These are phyloP conservation scores for Drosophila rufa DNA, from an alignment of 1,140 invertebrate species.

Conservation along the genomic window DNA sequence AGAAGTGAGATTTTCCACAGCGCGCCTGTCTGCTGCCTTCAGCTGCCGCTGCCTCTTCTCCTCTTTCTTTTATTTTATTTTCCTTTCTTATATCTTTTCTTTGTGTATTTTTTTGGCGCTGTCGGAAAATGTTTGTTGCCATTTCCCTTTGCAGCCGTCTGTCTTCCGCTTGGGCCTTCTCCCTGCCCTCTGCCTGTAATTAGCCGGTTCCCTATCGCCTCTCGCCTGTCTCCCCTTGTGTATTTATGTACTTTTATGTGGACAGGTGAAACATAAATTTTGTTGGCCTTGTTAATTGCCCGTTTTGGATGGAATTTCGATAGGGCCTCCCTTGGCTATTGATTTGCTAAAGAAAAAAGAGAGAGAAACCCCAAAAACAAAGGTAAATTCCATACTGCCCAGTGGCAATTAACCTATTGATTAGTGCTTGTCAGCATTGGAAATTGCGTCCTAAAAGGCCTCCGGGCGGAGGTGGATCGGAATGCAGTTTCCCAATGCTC, in stretches of 20 bases:
- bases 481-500: constrained; percentile 32
- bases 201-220: constrained; percentile 62
- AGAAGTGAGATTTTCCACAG: constrained; percentile 85
- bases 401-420: constrained; percentile 58
- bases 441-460: constrained; percentile 46
- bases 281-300: constrained; percentile 80
- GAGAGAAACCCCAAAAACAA: constrained; percentile 35
- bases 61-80: constrained; percentile 14
- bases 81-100: constrained; percentile 10
- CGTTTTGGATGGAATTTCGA: constrained; percentile 63
- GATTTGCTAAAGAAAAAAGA: constrained; percentile 43
- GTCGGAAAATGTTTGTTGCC: constrained; percentile 77
- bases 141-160: constrained; percentile 69
- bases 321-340: constrained; percentile 33
- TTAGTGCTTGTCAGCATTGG: constrained; percentile 70
- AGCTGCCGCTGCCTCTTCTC: constrained; percentile 48
- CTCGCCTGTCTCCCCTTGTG: constrained; percentile 64
- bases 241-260: constrained; percentile 80
- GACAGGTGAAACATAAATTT: constrained; percentile 84
- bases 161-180: constrained; percentile 47
- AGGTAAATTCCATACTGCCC: constrained; percentile 5
- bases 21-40: constrained; percentile 62
- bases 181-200: constrained; percentile 61
- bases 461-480: constrained; percentile 5
- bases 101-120: constrained; percentile 48